phyloP scores from a whole-genome alignment of 2,113 vertebrate genomes.

The Thunnus thynnus region DNA sequence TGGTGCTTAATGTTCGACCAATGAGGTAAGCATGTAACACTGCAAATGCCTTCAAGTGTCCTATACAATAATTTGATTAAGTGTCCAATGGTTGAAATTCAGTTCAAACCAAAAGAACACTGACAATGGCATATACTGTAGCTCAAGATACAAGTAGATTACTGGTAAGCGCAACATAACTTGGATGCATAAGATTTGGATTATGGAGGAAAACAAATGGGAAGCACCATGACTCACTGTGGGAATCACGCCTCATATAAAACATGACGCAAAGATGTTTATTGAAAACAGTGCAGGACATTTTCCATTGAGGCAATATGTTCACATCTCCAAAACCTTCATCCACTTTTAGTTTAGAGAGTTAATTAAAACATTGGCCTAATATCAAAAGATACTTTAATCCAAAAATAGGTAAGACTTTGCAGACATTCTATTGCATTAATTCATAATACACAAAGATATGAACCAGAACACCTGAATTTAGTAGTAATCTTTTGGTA shows the following conservation, averaged over 20 bases:
- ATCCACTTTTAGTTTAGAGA: background rate
- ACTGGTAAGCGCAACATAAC: background rate
- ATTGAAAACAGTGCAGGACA: constrained; percentile 41
- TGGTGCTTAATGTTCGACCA: constrained; percentile 89
- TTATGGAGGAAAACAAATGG: constrained; percentile 51
- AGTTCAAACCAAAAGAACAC: background rate
- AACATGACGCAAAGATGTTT: constrained; percentile 19
- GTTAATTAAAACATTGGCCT: background rate
- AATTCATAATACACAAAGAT: background rate
- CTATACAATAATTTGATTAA: background rate
- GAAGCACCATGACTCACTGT: constrained; percentile 68
- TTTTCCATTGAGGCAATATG: constrained; percentile 13
- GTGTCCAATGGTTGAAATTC: background rate
- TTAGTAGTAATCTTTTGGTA: background rate
- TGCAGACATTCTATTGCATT: background rate
- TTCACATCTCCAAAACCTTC: background rate
- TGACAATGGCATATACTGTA: background rate
- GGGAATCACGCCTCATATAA: constrained; percentile 34
- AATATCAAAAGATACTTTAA: background rate
- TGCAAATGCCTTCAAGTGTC: background rate
- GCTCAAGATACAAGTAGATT: background rate
- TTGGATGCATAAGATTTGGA: constrained; percentile 21
- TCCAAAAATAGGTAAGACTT: background rate
- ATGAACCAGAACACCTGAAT: background rate
- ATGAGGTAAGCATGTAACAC: constrained; percentile 85